Evolutionary conservation across 30 jellyfish, hydroid and myxozoan genomes (phyloP).

Genomic region (Hydractinia echinata): DNA sequence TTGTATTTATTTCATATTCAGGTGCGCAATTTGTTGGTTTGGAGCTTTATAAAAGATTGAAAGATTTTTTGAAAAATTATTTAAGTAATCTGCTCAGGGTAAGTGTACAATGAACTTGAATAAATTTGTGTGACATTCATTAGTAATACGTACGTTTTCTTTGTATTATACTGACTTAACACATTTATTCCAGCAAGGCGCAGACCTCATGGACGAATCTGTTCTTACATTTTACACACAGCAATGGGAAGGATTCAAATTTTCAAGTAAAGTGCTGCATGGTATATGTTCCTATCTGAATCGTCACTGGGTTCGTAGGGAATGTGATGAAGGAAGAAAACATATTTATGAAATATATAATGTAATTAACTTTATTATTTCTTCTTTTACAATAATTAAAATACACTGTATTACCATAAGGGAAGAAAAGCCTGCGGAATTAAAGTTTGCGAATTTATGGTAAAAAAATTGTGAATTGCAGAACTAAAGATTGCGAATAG

Average conservation of each 20-base stretch:
- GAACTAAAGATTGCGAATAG: not conserved
- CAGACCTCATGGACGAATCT: conserved; percentile 95
- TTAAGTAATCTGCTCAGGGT: conserved; percentile 74
- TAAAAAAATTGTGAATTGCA: not conserved
- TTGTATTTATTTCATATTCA: not conserved
- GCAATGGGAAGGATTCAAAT: conserved; percentile 98
- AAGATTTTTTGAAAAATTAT: conserved; percentile 82
- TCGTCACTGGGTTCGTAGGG: conserved; percentile 98
- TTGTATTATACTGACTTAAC: not conserved
- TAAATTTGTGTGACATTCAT: too few species aligned
- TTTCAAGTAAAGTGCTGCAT: conserved; percentile 93
- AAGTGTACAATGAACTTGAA: not conserved
- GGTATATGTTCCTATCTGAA: conserved; percentile 92
- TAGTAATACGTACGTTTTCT: not conserved
- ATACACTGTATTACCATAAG: not conserved
- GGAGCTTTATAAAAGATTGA: conserved; percentile 82
- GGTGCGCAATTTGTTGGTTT: conserved; percentile 98
- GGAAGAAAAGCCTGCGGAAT: too few species aligned
- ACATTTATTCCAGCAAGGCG: conserved; percentile 72
- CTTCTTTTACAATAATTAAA: not conserved
- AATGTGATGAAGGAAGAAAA: conserved; percentile 97
- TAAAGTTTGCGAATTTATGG: not conserved
- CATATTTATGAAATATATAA: conserved; percentile 84
- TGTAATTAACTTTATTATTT: conserved; percentile 38
- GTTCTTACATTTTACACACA: conserved; percentile 96